Evolutionary conservation across 2,888 invertebrate genomes (phyloP), one percentile per base, ranked within the genome.

Genomic region (Plebejus melissa): DNA sequence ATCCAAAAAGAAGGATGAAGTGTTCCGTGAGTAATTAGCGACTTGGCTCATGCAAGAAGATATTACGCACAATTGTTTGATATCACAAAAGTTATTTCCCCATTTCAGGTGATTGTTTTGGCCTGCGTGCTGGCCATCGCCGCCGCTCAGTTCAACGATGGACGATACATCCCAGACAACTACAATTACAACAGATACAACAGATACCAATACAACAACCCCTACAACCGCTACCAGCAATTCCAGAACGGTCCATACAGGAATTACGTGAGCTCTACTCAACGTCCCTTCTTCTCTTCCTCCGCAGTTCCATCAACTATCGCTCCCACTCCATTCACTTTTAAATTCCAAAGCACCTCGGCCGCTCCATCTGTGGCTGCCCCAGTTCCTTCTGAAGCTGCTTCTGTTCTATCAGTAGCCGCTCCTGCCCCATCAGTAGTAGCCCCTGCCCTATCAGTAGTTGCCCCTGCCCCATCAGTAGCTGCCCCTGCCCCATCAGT

Each of bases 1-100:
- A 79, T 87, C 85, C 83, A 86, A 88, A 88, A 86, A 87, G 86
- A 78, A 75, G 76, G 77, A 81, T 85, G 82, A 91, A 90, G 90
- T 90, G 84, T 87, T 86, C 86, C 79, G 90, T 91, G 86, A 91
- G 90, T 91, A 77, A 60, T 11, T 60, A 60, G 22, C 22, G n/a
- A 60, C 60, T 58, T 46, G 46, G 22, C 60, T 60, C 11, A 65
- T 36, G 32, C 65, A 65, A 36, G 9, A 46, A 46, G 2, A 46
- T 46, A 46, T 9, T 13, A 28, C 3, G 11, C 11, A 60, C 28
- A 28, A 28, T 28, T 28, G 28, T 11, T 60, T 60, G 60, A 32
- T 4, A 58, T 58, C 11, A 28, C 4, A 65, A 65, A 13, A 32
- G 5, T 0, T 74, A 71, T 11, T 76, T 57, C 76, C 58, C 76